Evolutionary conservation across 2,888 invertebrate species (phyloP).

Genomic region (Calameuta pallipes): DNA sequence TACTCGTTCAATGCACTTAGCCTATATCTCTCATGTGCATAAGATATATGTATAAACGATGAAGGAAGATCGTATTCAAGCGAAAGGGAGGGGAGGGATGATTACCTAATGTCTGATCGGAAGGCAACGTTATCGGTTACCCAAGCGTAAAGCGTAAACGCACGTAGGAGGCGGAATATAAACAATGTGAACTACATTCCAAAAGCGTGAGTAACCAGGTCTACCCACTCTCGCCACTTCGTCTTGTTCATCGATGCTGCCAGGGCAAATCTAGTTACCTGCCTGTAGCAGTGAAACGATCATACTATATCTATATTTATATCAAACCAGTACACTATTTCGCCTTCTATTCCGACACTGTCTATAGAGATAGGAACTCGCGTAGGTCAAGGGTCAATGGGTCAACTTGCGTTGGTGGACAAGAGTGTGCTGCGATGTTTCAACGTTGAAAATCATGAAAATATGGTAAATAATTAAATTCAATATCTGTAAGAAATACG

Average conservation of each 20-base stretch:
- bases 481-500: not conserved
- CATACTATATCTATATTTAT: not conserved
- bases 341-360: not conserved
- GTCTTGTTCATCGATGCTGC: conserved; percentile 20
- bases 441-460: not conserved
- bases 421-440: too few species aligned
- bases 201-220: conserved; percentile 40
- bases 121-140: not conserved
- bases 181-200: conserved; percentile 52
- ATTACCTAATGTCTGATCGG: not conserved
- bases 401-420: not conserved
- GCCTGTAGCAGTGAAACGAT: not conserved
- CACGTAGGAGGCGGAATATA: conserved; percentile 39
- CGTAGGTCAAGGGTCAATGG: not conserved
- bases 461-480: not conserved
- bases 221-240: conserved; percentile 33
- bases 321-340: not conserved
- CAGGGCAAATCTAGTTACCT: conserved; percentile 41
- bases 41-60: not conserved
- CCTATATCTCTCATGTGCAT: not conserved
- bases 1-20: not conserved
- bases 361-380: not conserved
- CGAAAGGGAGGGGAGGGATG: not conserved
- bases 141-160: conserved; percentile 17
- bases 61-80: not conserved